Evolutionary conservation across 1,140 invertebrate species (phyloP).

Genomic region (Papilio helenus): DNA sequence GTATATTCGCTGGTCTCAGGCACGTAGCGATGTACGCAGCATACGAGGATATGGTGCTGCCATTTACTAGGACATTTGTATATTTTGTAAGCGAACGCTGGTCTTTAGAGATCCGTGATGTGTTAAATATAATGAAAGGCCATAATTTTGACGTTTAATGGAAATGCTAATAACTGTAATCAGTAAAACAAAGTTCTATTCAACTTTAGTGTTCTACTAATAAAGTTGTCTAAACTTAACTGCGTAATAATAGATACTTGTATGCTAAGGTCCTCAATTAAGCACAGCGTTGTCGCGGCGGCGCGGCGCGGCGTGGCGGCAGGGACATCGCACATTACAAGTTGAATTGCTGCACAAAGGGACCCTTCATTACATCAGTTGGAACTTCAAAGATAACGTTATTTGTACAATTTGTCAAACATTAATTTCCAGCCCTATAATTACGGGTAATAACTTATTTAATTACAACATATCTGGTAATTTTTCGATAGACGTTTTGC

Average conservation of each 20-base stretch:
- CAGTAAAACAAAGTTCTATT: too few relatives aligned
- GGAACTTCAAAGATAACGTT: slow-evolving; percentile 1
- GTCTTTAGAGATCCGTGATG: background rate
- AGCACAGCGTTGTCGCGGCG: background rate
- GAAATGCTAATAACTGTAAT: too few relatives aligned
- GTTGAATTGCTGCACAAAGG: background rate
- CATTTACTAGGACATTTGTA: too few relatives aligned
- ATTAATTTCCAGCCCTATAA: background rate
- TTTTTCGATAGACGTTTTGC: too few relatives aligned
- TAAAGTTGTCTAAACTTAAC: background rate
- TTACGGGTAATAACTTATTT: background rate
- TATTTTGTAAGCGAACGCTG: too few relatives aligned
- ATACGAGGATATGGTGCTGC: background rate
- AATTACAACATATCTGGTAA: background rate
- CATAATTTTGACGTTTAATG: too few relatives aligned
- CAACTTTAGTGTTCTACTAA: background rate
- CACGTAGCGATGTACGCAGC: background rate
- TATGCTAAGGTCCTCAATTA: background rate
- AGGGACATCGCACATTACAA: background rate
- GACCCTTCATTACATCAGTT: background rate
- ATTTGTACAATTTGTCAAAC: background rate
- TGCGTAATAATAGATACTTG: background rate
- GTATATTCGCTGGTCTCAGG: background rate
- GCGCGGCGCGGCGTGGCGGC: background rate
- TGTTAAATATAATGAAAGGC: too few relatives aligned